A percentile compares a stretch with the other conserved stretches of the same genome.
Evolutionary conservation across 2,797 vertebrate genomes (phyloP).

Genomic region (Helarctos malayanus): DNA sequence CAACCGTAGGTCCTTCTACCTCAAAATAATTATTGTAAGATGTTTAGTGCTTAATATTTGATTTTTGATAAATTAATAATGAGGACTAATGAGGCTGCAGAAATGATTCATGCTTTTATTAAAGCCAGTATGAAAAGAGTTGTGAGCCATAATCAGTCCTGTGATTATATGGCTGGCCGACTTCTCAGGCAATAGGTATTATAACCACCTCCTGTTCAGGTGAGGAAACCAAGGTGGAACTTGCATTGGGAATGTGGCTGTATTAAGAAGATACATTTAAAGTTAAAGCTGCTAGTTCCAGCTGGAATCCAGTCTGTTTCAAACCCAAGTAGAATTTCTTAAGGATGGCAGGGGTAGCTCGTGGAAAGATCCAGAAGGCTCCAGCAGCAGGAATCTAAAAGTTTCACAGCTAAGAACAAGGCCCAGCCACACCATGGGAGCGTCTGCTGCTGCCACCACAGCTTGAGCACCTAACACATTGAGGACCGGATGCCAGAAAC

Average conservation of each 20-base stretch:
- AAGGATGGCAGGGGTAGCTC: not conserved
- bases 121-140: not conserved
- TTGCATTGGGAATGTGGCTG: not conserved
- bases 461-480: not conserved
- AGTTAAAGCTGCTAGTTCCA: not conserved
- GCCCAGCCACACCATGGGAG: accelerated
- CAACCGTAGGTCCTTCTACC: not conserved
- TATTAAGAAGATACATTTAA: not conserved
- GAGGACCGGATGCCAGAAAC: not conserved
- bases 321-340: slow-evolving; percentile 34
- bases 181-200: not conserved
- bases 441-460: not conserved
- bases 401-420: not conserved
- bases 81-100: not conserved
- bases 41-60: not conserved
- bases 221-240: not conserved
- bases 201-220: not conserved
- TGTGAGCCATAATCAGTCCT: not conserved
- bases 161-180: not conserved
- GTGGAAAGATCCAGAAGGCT: not conserved
- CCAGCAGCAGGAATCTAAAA: not conserved
- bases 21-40: slow-evolving; percentile 17
- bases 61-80: slow-evolving; percentile 42
- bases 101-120: not conserved
- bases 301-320: not conserved